phyloP scores from a whole-genome alignment of 2,888 invertebrate species.

The Cheilosia pagana region DNA sequence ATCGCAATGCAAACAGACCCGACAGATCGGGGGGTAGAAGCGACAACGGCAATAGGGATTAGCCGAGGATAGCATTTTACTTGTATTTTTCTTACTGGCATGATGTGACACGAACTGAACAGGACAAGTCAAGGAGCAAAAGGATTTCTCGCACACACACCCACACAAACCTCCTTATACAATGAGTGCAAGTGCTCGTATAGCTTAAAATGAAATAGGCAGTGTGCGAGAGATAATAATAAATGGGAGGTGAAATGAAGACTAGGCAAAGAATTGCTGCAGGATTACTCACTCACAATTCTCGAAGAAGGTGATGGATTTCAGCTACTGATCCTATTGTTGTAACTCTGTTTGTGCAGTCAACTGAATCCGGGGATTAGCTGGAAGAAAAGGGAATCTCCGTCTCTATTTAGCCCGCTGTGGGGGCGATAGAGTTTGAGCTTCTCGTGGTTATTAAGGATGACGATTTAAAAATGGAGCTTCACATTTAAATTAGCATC shows the following conservation, averaged over 20 bases:
- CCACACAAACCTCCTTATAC: slow-evolving; percentile 57
- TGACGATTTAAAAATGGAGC: too few relatives aligned
- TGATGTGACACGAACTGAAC: slow-evolving; percentile 72
- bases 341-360: slow-evolving; percentile 66
- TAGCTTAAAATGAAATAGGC: slow-evolving; percentile 52
- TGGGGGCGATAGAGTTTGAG: background rate
- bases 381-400: slow-evolving; percentile 8
- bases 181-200: slow-evolving; percentile 60
- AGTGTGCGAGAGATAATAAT: slow-evolving; percentile 29
- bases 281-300: slow-evolving; percentile 63
- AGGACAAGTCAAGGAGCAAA: slow-evolving; percentile 74
- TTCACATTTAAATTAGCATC: slow-evolving; percentile 11
- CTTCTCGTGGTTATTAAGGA: slow-evolving; percentile 27
- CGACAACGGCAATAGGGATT: slow-evolving; percentile 51
- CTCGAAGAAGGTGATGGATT: slow-evolving; percentile 71
- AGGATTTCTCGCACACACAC: slow-evolving; percentile 69
- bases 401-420: background rate
- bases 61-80: slow-evolving; percentile 58
- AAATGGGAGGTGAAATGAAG: slow-evolving; percentile 47
- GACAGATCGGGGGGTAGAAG: background rate
- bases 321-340: slow-evolving; percentile 70
- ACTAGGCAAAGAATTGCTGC: slow-evolving; percentile 52
- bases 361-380: slow-evolving; percentile 66
- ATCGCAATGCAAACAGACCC: slow-evolving; percentile 59
- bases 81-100: slow-evolving; percentile 66